Conservation (phyloP, 2,113 vertebrate species). For the Sebastes fasciatus region DNA sequence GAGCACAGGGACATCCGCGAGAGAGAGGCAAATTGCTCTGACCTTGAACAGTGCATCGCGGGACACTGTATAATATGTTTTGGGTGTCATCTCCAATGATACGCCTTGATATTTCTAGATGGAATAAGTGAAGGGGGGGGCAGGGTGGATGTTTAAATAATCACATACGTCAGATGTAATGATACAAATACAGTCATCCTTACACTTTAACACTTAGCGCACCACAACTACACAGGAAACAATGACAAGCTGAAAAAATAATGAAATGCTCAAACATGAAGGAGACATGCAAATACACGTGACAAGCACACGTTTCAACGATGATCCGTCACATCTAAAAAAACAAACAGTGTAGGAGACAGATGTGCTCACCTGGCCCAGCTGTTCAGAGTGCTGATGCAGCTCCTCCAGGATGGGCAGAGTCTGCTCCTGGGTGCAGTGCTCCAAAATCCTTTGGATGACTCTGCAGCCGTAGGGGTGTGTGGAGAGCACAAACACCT, state of each 20-base stretch:
- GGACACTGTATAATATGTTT: slow-evolving; percentile 89
- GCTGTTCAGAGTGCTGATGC: slow-evolving; percentile 95
- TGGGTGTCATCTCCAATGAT: slow-evolving; percentile 89
- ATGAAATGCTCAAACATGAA: slow-evolving; percentile 68
- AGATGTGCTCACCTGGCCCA: slow-evolving; percentile 89
- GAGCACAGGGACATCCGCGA: slow-evolving; percentile 72
- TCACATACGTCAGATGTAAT: slow-evolving; percentile 78
- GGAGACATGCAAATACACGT: slow-evolving; percentile 65
- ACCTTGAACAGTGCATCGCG: slow-evolving; percentile 88
- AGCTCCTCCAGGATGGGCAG: slow-evolving; percentile 94
- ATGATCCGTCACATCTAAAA: slow-evolving; percentile 29
- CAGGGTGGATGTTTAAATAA: slow-evolving; percentile 81
- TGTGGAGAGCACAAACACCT: slow-evolving; percentile 97
- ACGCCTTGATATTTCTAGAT: slow-evolving; percentile 89
- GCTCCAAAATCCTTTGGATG: slow-evolving; percentile 96
- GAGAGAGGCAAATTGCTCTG: slow-evolving; percentile 84
- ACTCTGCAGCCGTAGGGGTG: slow-evolving; percentile 97
- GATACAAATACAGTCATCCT: slow-evolving; percentile 70
- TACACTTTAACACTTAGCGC: slow-evolving; percentile 65
- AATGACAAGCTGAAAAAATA: slow-evolving; percentile 54
- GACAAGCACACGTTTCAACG: slow-evolving; percentile 40
- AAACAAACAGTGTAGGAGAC: slow-evolving; percentile 16
- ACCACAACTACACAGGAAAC: slow-evolving; percentile 59
- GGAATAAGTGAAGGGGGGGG: slow-evolving; percentile 83
- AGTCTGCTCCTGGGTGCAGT: slow-evolving; percentile 97